Base-by-base conservation (phyloP, 1,140 invertebrate species). In the Brachionus calyciflorus region DNA sequence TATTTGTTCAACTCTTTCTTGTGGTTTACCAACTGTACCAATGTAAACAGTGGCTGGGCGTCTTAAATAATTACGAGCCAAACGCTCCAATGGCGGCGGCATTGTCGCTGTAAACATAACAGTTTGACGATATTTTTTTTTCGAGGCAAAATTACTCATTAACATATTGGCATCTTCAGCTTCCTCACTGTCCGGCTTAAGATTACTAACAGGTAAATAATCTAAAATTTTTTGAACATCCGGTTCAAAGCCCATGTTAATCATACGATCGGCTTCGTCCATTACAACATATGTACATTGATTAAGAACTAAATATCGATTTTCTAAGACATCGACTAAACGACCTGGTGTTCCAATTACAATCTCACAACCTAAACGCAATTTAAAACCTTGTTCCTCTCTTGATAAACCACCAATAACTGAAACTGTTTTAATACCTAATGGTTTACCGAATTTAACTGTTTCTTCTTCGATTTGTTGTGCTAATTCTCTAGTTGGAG, bases 31-130 rank as follows among this genome's bases (percentile, higher is more conserved):
- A 78, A 93, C 90, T n/a, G 93, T 94, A 77, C 97, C 96, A 80
- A 99, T 99, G 81, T 99, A 98, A 0, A 99, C 97, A 4, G 97
- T 91, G 9, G 96, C 94, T 2, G 97, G 97, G 81, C 97, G 88
- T 76, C 97, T 87, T 6, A 99, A 85, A 86, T 99, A 99, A 33
- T 91, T 93, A 79, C 94, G 88, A 0, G 97, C 97, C 55, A 99
- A 86, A 79, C 96, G 88, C 86, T 99, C 97, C 2, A 99, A 94
- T 6, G 95, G 92, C 1, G 96, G 90, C 6, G 95, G 95, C 97
- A 99, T 99, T 80, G 97, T 99, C 17, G 97, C 97, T 48, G 97
- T 99, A 86, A 99, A 99, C 97, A 99, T 99, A 78, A 99, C 96
- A 82, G 96, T 99, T 91, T 91, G 82, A 84, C 97, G 88, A 82